These are phyloP conservation scores for Fistularia commersonii DNA, from an alignment of 2,797 vertebrate species.

Conservation along the genomic window DNA sequence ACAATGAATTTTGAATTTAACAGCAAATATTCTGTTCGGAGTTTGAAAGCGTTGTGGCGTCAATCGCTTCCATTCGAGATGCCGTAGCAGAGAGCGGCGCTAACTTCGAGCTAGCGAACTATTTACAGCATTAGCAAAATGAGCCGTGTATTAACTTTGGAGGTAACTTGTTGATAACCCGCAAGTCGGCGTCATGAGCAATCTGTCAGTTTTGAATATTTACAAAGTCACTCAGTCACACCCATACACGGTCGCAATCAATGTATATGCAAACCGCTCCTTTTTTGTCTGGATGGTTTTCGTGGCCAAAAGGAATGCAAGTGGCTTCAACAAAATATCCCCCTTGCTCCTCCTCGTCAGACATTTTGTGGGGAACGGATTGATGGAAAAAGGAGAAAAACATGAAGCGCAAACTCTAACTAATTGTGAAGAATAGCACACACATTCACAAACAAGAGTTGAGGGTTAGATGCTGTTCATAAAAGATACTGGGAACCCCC, in stretches of 20 bases:
- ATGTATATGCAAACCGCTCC: background rate
- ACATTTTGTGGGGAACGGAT: conserved; percentile 60
- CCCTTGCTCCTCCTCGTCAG: conserved; percentile 58
- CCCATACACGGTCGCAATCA: no score
- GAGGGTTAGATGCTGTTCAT: no score
- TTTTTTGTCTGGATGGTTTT: conserved; percentile 8
- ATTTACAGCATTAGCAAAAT: conserved; percentile 45
- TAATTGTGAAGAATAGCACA: background rate
- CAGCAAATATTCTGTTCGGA: no score
- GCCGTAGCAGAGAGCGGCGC: conserved; percentile 8
- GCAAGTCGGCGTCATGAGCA: no score
- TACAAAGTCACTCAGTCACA: no score
- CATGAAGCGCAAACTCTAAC: background rate
- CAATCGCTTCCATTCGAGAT: background rate
- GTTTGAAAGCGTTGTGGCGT: background rate
- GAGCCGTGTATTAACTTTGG: conserved; percentile 29
- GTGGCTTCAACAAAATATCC: conserved; percentile 15
- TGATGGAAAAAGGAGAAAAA: conserved; percentile 11
- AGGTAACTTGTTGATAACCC: conserved; percentile 23
- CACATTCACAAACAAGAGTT: no score
- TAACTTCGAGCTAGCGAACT: conserved; percentile 3
- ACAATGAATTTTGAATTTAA: no score
- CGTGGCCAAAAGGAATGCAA: conserved; percentile 39
- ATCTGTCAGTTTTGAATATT: background rate
- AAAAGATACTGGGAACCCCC: no score